Base-by-base conservation (phyloP, 2,797 vertebrate genomes). In the Bufotes viridis region DNA sequence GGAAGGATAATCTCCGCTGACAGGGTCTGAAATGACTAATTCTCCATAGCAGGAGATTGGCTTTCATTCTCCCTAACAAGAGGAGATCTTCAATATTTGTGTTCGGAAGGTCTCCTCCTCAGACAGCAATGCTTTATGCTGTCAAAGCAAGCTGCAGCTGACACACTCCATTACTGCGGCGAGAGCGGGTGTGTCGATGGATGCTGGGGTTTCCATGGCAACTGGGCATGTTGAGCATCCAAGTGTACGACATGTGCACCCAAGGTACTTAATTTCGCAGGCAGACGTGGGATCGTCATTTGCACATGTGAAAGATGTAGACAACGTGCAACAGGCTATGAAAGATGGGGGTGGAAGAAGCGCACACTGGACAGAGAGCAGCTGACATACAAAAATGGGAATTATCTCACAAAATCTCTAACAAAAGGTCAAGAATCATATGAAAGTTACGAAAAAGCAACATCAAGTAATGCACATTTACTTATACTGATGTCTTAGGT, bases 141-240 rank as follows among this genome's bases (percentile, higher is more conserved):
- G 34, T 65, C 42, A 67, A 49, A 14, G 60, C 26, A 49, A 22
- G 78, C 78, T 51, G 61, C 61, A 82, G 63, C 58, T 51, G 80
- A 57, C 76, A 60, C 20, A 49, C 85, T 87, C 85, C 76, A 76
- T 63, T 70, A 55, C 51, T 49, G 26, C 63, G 57, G 26, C 10
- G 78, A 70, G 84, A 86, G 65, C n/a, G 84, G 60, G 34, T 58
- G 55, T 87, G 85, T 74, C 85, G 65, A 63, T 60, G 81, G 78
- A 81, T 61, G 67, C 53, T 81, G 55, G 2, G 53, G 78, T 87
- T 81, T 22, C 85, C 55, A 63, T 81, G 57, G 78, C 69, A 72
- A 81, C 85, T 75, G 79, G 63, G 67, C 74, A 81, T 67, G 24
- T 49, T 2, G 76, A 86, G 78, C 82, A 84, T 34, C 42, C n/a